Evolutionary conservation across 1,140 invertebrate genomes (phyloP).

Genomic region (Aphaenogaster rudis): DNA sequence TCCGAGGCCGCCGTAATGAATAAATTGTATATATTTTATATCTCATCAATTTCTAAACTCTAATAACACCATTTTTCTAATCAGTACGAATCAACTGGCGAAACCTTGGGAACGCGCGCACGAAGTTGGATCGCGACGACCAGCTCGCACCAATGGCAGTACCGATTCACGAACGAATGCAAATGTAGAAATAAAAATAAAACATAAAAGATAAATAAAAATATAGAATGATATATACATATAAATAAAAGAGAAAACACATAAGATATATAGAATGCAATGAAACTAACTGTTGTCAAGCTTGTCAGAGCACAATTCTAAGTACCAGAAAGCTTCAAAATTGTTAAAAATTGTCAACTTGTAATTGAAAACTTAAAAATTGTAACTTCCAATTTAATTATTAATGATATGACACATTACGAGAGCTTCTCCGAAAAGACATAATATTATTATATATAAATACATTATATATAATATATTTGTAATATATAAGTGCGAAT

Average conservation of each 20-base stretch:
- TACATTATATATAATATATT: neutral
- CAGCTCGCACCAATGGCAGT: constrained; percentile 12
- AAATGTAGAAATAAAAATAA: neutral
- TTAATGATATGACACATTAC: neutral
- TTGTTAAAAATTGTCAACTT: neutral
- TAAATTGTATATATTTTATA: constrained; percentile 77
- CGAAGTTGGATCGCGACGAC: neutral
- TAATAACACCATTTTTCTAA: constrained; percentile 80
- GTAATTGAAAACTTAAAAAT: neutral
- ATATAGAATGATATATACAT: no score
- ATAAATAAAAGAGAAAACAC: no score
- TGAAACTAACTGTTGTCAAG: neutral
- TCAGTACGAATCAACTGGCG: constrained; percentile 81
- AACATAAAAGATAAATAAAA: neutral
- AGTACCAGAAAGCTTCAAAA: neutral
- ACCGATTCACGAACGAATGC: neutral
- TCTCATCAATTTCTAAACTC: constrained; percentile 78
- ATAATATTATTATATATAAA: constrained; percentile 23
- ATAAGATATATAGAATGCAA: neutral
- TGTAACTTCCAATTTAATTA: neutral
- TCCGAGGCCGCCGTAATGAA: constrained; percentile 81
- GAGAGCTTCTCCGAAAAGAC: neutral
- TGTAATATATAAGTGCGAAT: neutral
- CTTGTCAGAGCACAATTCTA: neutral
- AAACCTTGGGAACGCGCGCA: constrained; percentile 40